Base-by-base conservation (phyloP, 2,113 vertebrate species). In the Holacanthus passer region DNA sequence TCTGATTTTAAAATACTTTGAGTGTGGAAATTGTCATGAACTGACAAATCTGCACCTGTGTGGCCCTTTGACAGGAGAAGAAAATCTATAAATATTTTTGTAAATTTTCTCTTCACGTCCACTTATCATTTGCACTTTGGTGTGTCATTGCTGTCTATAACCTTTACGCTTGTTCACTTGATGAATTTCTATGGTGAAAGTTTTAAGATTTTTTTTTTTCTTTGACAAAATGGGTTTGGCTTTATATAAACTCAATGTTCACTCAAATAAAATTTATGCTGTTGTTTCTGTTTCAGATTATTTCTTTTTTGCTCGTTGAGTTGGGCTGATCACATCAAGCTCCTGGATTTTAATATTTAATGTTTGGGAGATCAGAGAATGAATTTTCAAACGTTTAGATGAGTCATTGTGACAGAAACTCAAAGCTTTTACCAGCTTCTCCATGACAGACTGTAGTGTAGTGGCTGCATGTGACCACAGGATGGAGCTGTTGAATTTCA, bases 221-320 rank as follows among this genome's bases (percentile, higher is more conserved):
- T 81, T 65, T 88, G 69, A 77, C 53, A 76, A 71, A 70, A 68
- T 82, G 59, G 63, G 43, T 82, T 81, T 85, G 71, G 87, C 79
- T 90, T 92, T 88, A 43, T 92, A 91, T 89, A 77, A 87, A 87
- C 60, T 91, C 67, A 89, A 69, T 86, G 89, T 94, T 89, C 92
- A 91, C 81, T 88, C 43, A 82, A 87, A 81, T 82, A 85, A 92
- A 93, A 83, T 81, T 85, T 60, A 79, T 85, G 48, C 77, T 87
- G 78, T 86, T 64, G 43, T 81, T 75, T 78, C 53, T 71, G 14
- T 19, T 1, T 52, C 11, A 0, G 5, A 77, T 63, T 43, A 13
- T 81, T 74, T 73, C 16, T 56, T 68, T 10, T 50, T 10, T 14
- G 43, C 35, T 35, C 35, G 35, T 35, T 35, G 35, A 7, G 35